Percentiles rank a stretch among this genome's conserved stretches.
phyloP scores from a whole-genome alignment of 2,797 vertebrate species.

The Potorous gilbertii region DNA sequence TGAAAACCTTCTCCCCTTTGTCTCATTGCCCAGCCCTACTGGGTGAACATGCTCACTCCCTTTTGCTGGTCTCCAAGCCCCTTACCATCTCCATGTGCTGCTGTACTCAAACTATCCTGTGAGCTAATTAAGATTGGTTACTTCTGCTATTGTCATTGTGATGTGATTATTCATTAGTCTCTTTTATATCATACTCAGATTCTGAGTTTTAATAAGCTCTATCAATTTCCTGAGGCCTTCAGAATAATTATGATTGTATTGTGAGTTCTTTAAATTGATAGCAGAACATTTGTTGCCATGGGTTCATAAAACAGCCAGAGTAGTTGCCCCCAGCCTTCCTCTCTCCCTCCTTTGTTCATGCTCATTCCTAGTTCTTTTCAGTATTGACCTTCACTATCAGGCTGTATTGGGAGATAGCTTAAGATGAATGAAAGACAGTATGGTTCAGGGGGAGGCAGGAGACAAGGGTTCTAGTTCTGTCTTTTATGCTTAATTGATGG shows the following conservation, averaged over 20 bases:
- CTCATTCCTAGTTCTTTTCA: background rate
- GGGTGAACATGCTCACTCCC: background rate
- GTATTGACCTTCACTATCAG: conserved; percentile 18
- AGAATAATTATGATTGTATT: conserved; percentile 26
- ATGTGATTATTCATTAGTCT: conserved; percentile 68
- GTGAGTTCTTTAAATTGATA: conserved; percentile 31
- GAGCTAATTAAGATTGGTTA: conserved; percentile 67
- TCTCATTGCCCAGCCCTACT: background rate
- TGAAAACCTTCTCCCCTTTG: background rate
- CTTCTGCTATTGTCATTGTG: conserved; percentile 54
- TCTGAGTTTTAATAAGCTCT: conserved; percentile 42
- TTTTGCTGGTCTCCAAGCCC: conserved; percentile 43
- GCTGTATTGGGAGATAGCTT: background rate
- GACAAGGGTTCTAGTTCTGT: background rate
- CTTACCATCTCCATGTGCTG: conserved; percentile 64
- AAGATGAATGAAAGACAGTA: background rate
- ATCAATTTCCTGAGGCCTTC: conserved; percentile 5
- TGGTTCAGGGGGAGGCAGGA: background rate
- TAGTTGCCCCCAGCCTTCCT: background rate
- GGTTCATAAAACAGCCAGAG: conserved; percentile 36
- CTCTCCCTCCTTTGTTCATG: background rate
- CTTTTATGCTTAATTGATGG: background rate
- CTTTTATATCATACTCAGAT: conserved; percentile 34
- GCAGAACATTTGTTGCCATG: conserved; percentile 26
- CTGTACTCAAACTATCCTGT: conserved; percentile 53